Percentiles rank a stretch among this genome's conserved stretches.
Evolutionary conservation across 2,113 vertebrate genomes (phyloP).

Genomic region (Serilophus lunatus): DNA sequence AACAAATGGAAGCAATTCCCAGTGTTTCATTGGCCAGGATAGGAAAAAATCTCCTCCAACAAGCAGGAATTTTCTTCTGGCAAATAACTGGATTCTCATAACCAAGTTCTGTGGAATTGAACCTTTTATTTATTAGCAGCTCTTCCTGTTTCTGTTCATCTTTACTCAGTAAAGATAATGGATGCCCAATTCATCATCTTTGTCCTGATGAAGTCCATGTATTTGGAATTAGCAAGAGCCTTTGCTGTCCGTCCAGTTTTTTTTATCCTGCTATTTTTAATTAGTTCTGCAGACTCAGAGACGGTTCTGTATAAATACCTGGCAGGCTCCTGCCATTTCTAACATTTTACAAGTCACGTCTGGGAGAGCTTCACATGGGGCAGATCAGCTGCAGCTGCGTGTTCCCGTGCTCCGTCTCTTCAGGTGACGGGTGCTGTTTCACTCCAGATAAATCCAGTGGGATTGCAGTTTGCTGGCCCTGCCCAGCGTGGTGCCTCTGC

Average conservation of each 20-base stretch:
- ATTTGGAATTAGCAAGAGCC: slow-evolving; percentile 14
- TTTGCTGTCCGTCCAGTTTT: slow-evolving; percentile 36
- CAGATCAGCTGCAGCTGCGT: background rate
- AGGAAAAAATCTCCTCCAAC: slow-evolving; percentile 2
- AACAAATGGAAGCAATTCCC: slow-evolving; percentile 46
- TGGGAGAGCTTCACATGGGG: background rate
- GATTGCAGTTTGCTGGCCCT: background rate
- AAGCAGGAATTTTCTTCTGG: slow-evolving; percentile 56
- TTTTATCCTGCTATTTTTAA: slow-evolving; percentile 30
- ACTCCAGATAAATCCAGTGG: background rate
- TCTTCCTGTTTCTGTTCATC: slow-evolving; percentile 46
- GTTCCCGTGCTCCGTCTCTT: background rate
- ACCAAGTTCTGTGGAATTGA: slow-evolving; percentile 27
- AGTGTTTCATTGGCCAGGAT: background rate
- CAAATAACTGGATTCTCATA: background rate
- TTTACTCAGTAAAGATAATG: background rate
- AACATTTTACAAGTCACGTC: background rate
- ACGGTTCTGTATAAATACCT: slow-evolving; percentile 14
- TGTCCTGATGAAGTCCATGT: slow-evolving; percentile 6
- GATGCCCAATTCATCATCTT: slow-evolving; percentile 15
- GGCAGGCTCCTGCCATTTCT: slow-evolving; percentile 36
- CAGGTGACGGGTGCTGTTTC: background rate
- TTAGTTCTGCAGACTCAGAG: slow-evolving; percentile 5
- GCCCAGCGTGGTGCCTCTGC: fast-evolving
- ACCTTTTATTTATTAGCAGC: slow-evolving; percentile 59